phyloP scores from a whole-genome alignment of 2,888 invertebrate species.

The Lissonota sp. region DNA sequence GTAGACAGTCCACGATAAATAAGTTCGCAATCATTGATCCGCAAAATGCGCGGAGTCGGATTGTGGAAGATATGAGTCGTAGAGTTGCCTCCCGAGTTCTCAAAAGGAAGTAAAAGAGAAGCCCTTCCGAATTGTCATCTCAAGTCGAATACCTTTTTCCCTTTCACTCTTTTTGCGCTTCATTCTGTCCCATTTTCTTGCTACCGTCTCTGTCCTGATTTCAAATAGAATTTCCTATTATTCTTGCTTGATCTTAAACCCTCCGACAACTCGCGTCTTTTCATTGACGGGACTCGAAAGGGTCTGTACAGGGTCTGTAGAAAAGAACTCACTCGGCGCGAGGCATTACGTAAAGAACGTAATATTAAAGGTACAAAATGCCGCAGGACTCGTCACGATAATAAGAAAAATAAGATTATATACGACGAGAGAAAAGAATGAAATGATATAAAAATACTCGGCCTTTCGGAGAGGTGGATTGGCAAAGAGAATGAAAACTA shows the following conservation, averaged over 20 bases:
- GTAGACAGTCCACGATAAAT: conserved; percentile 70
- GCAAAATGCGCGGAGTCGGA: conserved; percentile 59
- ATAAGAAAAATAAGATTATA: conserved; percentile 16
- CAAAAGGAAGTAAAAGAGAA: conserved; percentile 42
- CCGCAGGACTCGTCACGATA: conserved; percentile 10
- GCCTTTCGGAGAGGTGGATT: conserved; percentile 44
- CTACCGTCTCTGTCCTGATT: conserved; percentile 1
- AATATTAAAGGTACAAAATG: conserved; percentile 8
- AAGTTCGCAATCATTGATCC: conserved; percentile 75
- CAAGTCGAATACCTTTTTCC: conserved; percentile 52
- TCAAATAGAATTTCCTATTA: conserved; percentile 20
- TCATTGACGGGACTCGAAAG: conserved; percentile 51
- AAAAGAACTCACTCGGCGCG: conserved; percentile 35
- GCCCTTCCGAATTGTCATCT: conserved; percentile 55
- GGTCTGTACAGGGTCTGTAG: conserved; percentile 22
- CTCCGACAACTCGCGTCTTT: conserved; percentile 53
- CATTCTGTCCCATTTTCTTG: conserved; percentile 36
- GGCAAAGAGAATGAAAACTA: conserved; percentile 45
- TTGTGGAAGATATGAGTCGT: not conserved
- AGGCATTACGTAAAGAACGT: conserved; percentile 33
- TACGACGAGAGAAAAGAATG: conserved; percentile 59
- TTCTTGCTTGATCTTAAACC: conserved; percentile 42
- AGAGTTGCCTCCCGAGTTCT: conserved; percentile 70
- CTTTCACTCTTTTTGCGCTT: conserved; percentile 43
- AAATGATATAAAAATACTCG: conserved; percentile 45